These are phyloP conservation scores for Gonatopus flavifemur DNA, from an alignment of 1,140 invertebrate species.

Conservation along the genomic window DNA sequence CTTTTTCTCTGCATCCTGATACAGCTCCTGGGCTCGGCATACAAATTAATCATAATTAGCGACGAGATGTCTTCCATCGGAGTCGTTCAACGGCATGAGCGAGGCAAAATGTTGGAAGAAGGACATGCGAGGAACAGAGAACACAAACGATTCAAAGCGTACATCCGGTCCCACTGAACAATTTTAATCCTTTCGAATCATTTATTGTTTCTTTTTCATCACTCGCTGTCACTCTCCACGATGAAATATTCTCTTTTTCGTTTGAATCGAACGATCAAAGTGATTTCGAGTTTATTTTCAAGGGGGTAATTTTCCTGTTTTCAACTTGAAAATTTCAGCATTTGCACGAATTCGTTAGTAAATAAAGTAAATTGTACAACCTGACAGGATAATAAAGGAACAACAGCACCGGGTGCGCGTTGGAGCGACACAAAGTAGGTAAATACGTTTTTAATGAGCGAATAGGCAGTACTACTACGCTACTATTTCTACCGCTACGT, in stretches of 20 bases:
- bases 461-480: no score
- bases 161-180: slow-evolving; percentile 23
- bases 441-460: slow-evolving; percentile 39
- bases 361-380: slow-evolving; percentile 1
- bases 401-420: slow-evolving; percentile 10
- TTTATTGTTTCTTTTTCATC: no score
- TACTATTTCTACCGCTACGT: no score
- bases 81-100: slow-evolving; percentile 15
- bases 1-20: slow-evolving; percentile 4
- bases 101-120: neutral
- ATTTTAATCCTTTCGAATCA: slow-evolving; percentile 18
- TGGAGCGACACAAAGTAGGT: slow-evolving; percentile 6
- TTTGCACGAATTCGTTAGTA: slow-evolving; percentile 1
- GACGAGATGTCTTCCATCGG: slow-evolving; percentile 37
- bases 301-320: slow-evolving; percentile 23
- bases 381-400: slow-evolving; percentile 5
- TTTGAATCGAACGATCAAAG: no score
- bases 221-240: no score
- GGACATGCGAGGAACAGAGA: neutral
- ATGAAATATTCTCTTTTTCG: no score
- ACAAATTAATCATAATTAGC: slow-evolving; percentile 48
- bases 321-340: slow-evolving; percentile 10
- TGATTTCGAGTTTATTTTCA: slow-evolving; percentile 23
- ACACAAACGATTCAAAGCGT: slow-evolving; percentile 30
- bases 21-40: slow-evolving; percentile 29